Evolutionary conservation across 2,113 vertebrate genomes (phyloP), one percentile per base, ranked within the genome.

Genomic region (Neomonachus schauinslandi): DNA sequence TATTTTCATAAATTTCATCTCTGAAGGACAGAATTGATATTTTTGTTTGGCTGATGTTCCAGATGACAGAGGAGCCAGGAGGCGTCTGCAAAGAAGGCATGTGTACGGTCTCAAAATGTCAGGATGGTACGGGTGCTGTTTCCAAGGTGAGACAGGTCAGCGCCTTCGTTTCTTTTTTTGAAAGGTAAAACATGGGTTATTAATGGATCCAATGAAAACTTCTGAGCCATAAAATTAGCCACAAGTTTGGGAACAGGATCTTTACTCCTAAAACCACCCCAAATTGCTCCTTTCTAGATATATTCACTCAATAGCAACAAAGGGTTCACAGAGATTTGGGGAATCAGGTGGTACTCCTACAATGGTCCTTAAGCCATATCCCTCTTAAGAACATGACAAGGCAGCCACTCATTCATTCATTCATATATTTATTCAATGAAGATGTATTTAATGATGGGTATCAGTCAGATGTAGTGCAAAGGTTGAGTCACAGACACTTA

Each of bases 221-320:
- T 79, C 31, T n/a, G 3, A 79, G 76, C 49, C 46, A 79, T n/a
- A 53, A 79, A 79, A n/a, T 21, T 33, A 79, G 76, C 4, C 49
- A n/a, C 76, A 53, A 53, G 49, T 79, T 79, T 79, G 49, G 49
- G 49, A 53, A 79, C 4, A 21, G 31, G 18, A 79, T 33, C 49
- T 79, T n/a, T 53, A n/a, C 31, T 79, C 31, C 0, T 79, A 79
- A 53, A 33, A 99, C 99, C 99, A 91, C 99, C 99, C 98, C 99
- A 99, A 71, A 98, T 96, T 4, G 98, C 98, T 46, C 99, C 99
- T 97, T 99, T 99, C 93, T 99, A 93, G 0, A 98, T 99, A 0
- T 98, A 98, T 55, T 99, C 99, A 94, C 98, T 57, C 42, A 99
- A 79, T n/a, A 99, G 84, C 59, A 98, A 91, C 33, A 98, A 76